Conservation (phyloP, 1,140 invertebrate species). For the Agrypnia vestita region DNA sequence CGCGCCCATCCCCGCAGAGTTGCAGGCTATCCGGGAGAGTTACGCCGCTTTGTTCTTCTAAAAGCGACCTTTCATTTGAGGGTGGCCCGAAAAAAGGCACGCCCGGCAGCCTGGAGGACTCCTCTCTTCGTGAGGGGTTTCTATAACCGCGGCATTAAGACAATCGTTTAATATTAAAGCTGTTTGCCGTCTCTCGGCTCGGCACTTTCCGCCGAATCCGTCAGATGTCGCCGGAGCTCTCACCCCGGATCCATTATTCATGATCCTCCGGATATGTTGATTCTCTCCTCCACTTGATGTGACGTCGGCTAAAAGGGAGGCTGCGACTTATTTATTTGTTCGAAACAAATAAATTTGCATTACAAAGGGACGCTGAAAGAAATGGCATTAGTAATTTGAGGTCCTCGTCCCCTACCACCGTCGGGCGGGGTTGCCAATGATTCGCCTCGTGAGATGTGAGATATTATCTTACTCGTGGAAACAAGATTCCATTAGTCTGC, state of each 20-base stretch:
- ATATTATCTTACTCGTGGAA: too few species aligned
- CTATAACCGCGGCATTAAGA: background rate
- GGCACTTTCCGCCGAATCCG: slow-evolving; percentile 51
- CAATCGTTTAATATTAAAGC: slow-evolving; percentile 52
- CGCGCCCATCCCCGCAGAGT: too few species aligned
- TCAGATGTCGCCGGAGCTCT: slow-evolving; percentile 51
- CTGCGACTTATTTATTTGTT: slow-evolving; percentile 58
- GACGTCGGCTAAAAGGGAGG: slow-evolving; percentile 46
- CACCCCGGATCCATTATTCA: slow-evolving; percentile 57
- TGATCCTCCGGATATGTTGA: slow-evolving; percentile 59
- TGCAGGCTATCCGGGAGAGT: too few species aligned
- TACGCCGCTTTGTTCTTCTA: too few species aligned
- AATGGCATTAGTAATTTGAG: slow-evolving; percentile 14
- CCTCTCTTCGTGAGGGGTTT: too few species aligned
- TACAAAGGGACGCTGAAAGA: slow-evolving; percentile 48
- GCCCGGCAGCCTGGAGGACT: too few species aligned
- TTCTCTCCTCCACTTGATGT: slow-evolving; percentile 44
- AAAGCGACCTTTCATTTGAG: too few species aligned
- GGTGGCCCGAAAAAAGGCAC: too few species aligned
- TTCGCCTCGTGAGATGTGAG: too few species aligned
- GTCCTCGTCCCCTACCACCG: too few species aligned
- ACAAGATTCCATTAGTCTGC: too few species aligned
- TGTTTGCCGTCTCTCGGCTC: slow-evolving; percentile 37
- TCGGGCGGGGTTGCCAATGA: too few species aligned
- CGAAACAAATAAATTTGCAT: slow-evolving; percentile 59